These are phyloP conservation scores for Gracilinanus agilis DNA, from an alignment of 2,113 vertebrate genomes.

Conservation along the genomic window DNA sequence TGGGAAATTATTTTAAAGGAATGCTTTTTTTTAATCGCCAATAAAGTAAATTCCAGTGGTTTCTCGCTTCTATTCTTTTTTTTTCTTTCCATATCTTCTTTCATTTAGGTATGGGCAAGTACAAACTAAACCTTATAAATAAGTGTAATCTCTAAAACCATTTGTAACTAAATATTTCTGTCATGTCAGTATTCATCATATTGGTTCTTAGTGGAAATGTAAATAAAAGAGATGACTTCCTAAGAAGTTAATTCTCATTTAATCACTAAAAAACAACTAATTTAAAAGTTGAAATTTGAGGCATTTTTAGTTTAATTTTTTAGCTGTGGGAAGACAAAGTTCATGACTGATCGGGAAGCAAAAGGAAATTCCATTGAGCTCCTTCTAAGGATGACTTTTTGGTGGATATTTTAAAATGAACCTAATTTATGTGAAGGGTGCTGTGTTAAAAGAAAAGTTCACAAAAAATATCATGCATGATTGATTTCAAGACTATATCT, in stretches of 20 bases:
- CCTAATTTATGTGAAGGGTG: conserved; percentile 83
- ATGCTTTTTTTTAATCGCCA: not conserved
- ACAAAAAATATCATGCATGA: conserved; percentile 85
- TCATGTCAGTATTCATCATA: conserved; percentile 23
- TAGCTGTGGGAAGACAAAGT: not conserved
- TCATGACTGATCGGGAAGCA: conserved; percentile 77
- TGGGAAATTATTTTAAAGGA: not conserved
- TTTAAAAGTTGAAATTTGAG: not conserved
- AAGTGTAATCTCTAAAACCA: conserved; percentile 26
- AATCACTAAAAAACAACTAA: not conserved
- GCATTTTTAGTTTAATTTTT: not conserved
- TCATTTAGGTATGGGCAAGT: conserved; percentile 29
- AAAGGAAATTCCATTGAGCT: conserved; percentile 78
- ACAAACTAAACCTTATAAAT: conserved; percentile 44
- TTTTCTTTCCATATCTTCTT: not conserved
- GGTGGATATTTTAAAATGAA: conserved; percentile 81
- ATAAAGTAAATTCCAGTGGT: not conserved
- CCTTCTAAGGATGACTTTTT: conserved; percentile 82
- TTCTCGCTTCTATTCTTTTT: not conserved
- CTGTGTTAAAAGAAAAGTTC: conserved; percentile 83
- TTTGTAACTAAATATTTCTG: conserved; percentile 51
- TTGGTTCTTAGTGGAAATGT: conserved; percentile 54
- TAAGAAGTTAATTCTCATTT: conserved; percentile 49
- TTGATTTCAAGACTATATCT: conserved; percentile 82
- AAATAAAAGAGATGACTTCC: conserved; percentile 41